These are phyloP conservation scores for Oscarella lobularis DNA, from an alignment of 37 sponge, comb jelly and placozoan genomes.

Conservation along the genomic window DNA sequence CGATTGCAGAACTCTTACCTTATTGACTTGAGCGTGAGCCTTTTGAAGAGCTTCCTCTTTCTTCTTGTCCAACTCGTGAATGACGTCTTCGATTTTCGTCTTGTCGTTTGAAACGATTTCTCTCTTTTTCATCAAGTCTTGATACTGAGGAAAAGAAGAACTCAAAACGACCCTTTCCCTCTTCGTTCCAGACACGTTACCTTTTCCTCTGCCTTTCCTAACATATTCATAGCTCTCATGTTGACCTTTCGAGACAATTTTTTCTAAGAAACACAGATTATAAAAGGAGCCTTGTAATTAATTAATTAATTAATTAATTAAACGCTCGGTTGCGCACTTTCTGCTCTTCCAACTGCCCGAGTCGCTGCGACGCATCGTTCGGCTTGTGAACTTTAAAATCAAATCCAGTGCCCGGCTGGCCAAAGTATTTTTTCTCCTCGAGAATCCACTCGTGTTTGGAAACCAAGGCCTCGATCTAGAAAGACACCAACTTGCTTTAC, in stretches of 20 bases:
- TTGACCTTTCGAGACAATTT: conserved; percentile 82
- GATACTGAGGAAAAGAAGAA: conserved; percentile 32
- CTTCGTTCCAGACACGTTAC: conserved; percentile 16
- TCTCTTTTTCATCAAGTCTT: conserved; percentile 87
- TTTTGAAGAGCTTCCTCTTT: conserved; percentile 80
- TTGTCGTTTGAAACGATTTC: conserved; percentile 93
- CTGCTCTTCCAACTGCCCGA: conserved; percentile 61
- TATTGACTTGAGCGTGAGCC: conserved; percentile 79
- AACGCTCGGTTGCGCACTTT: conserved; percentile 34
- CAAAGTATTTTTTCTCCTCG: conserved; percentile 82
- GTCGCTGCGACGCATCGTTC: conserved; percentile 30
- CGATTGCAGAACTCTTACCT: conserved; percentile 26
- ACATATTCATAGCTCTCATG: conserved; percentile 99
- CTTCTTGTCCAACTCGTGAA: conserved; percentile 87
- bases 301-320: conserved; percentile 1
- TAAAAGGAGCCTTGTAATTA: background rate
- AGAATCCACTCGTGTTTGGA: conserved; percentile 90
- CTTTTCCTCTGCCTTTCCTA: conserved; percentile 94
- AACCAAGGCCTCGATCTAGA: no score
- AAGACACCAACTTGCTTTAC: no score
- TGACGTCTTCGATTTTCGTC: conserved; percentile 77
- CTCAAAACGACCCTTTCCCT: background rate
- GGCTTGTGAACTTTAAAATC: conserved; percentile 70
- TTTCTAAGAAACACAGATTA: conserved; percentile 25
- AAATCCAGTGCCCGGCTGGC: conserved; percentile 86